Conservation (phyloP, 2,888 invertebrate species). For the Branchellion lobata region DNA sequence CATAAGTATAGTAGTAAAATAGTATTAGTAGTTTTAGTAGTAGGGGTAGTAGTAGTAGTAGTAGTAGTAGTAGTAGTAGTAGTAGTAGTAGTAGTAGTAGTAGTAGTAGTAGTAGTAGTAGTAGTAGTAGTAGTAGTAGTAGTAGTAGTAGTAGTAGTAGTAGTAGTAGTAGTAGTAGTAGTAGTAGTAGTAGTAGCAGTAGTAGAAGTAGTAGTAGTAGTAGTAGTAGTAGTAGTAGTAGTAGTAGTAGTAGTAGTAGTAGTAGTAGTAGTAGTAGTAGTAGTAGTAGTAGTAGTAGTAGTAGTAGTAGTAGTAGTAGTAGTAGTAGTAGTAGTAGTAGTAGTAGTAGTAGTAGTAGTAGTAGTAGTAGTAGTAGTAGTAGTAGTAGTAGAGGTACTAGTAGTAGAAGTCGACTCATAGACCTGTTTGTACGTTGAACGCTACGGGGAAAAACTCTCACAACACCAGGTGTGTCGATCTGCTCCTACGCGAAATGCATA, state of each 20-base stretch:
- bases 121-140: conserved; percentile 1
- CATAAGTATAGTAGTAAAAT: no score
- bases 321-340: conserved; percentile 29
- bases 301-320: conserved; percentile 21
- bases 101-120: background rate
- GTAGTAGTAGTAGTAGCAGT: conserved; percentile 7
- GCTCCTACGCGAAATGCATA: no score
- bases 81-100: conserved; percentile 4
- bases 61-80: background rate
- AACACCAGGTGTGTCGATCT: no score
- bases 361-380: no score
- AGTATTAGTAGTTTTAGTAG: no score
- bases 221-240: conserved; percentile 27
- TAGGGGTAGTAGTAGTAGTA: no score
- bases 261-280: conserved; percentile 18
- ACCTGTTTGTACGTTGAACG: no score
- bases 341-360: conserved; percentile 39
- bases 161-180: conserved; percentile 3
- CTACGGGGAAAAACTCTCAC: no score
- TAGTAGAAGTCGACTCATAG: no score
- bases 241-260: conserved; percentile 33
- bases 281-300: conserved; percentile 23
- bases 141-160: conserved; percentile 3
- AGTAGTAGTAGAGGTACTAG: no score
- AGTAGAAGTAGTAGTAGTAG: conserved; percentile 3